Evolutionary conservation across 2,113 vertebrate species (phyloP).

Genomic region (Baryphthengus martii): DNA sequence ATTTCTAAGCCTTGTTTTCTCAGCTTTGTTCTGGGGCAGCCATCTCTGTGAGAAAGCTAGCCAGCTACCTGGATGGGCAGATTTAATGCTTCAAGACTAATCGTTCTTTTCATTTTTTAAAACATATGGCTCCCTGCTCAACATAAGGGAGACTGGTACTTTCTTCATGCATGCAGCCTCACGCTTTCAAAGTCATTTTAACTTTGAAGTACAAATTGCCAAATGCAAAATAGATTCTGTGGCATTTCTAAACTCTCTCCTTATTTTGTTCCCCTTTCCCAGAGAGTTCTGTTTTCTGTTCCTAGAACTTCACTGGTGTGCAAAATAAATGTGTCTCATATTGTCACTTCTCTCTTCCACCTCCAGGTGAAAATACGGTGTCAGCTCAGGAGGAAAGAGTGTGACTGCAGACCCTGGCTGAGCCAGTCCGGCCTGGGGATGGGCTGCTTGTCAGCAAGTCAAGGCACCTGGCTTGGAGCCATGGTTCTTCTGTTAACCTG

Average conservation of each 20-base stretch:
- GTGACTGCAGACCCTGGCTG: background rate
- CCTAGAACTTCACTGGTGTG: background rate
- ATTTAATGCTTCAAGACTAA: background rate
- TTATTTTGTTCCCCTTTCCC: background rate
- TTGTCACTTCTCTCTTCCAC: background rate
- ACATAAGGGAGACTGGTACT: background rate
- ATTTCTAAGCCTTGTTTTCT: background rate
- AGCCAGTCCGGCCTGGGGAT: background rate
- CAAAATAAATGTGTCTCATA: background rate
- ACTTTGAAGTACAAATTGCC: background rate
- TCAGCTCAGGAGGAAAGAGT: background rate
- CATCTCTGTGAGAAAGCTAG: background rate
- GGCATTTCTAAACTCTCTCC: background rate
- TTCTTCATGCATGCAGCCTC: background rate
- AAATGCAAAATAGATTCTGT: background rate
- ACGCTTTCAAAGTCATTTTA: conserved; percentile 1
- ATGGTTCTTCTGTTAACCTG: background rate
- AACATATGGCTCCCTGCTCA: background rate
- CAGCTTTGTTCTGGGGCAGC: background rate
- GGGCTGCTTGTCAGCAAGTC: background rate
- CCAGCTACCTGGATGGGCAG: background rate
- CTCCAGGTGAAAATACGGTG: background rate
- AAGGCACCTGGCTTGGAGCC: background rate
- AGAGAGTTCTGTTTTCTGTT: background rate
- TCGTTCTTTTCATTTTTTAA: conserved; percentile 3